Base-by-base conservation (phyloP, 1,140 invertebrate species). In the Dendroctonus valens region DNA sequence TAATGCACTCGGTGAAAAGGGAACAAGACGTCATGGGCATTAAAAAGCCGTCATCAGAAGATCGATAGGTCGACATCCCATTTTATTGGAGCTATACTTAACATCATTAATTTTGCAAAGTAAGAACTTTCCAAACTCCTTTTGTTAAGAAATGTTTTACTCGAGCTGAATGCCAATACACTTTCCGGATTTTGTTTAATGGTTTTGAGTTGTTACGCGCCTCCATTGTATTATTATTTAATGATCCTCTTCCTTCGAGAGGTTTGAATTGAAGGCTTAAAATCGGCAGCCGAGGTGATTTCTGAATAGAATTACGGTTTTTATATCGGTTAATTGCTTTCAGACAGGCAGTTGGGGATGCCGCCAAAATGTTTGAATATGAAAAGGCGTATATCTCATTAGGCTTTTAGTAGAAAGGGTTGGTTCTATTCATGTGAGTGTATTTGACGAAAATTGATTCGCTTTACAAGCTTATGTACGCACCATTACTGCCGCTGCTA, bases 31-130 rank as follows among this genome's bases (percentile, higher is more conserved):
- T 52, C 50, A 15, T 15, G 26, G 26, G 46, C 46, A 26, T 14
- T 48, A 52, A 26, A 52, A 48, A 39, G n/a, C 42, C 26, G n/a
- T 41, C 14, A 59, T 15, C 11, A n/a, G 11, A 54, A 62, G 50
- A 62, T 52, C 50, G 44, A 62, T 62, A 51, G 41, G 60, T 52
- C 60, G 38, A 51, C 60, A 50, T 53, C 49, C 38, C 49, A 9
- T 49, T 62, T 62, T 62, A 62, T 62, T 62, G n/a, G 38, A 52
- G 60, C 60, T 4, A 51, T 62, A 54, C 37, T 63, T 52, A 49
- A 68, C 51, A 67, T 67, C 58, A 57, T 63, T 63, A 63, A 68
- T 68, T 63, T 63, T 55, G 42, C 41, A 57, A 68, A 63, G 52
- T 54, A 61, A 54, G 26, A 61, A 61, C 50, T 67, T 67, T 55